These are phyloP conservation scores for Coelogynopora nodosa DNA, from an alignment of 2,888 invertebrate species.

Conservation along the genomic window DNA sequence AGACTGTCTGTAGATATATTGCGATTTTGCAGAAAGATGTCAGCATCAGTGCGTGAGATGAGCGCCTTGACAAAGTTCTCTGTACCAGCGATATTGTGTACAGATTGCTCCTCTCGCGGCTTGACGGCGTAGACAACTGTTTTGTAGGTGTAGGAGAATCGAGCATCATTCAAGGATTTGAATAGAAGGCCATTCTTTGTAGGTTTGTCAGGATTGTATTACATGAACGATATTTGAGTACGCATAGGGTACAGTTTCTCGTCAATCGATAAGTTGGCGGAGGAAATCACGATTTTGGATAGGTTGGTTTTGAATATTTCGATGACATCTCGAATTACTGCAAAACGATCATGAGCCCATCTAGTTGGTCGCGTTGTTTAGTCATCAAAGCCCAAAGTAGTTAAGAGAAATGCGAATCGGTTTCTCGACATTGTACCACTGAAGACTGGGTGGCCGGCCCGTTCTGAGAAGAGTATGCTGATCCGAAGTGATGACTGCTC, in stretches of 20 bases:
- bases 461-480: neutral
- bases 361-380: neutral
- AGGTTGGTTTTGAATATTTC: neutral
- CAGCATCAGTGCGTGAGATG: neutral
- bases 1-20: constrained; percentile 2
- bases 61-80: neutral
- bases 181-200: neutral
- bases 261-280: neutral
- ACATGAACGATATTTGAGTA: neutral
- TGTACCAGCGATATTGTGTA: neutral
- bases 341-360: neutral
- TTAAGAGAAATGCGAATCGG: neutral
- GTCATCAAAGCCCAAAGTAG: neutral
- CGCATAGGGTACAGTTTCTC: neutral
- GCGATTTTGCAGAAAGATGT: neutral
- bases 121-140: neutral
- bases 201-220: constrained; percentile 17
- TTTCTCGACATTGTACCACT: neutral
- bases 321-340: neutral
- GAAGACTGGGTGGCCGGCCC: neutral
- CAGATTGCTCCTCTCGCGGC: neutral
- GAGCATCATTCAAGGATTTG: neutral
- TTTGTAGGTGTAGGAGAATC: neutral
- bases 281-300: neutral
- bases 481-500: neutral